These are phyloP conservation scores for Sebastolobus alascanus DNA, from an alignment of 2,797 vertebrate genomes.

Conservation along the genomic window DNA sequence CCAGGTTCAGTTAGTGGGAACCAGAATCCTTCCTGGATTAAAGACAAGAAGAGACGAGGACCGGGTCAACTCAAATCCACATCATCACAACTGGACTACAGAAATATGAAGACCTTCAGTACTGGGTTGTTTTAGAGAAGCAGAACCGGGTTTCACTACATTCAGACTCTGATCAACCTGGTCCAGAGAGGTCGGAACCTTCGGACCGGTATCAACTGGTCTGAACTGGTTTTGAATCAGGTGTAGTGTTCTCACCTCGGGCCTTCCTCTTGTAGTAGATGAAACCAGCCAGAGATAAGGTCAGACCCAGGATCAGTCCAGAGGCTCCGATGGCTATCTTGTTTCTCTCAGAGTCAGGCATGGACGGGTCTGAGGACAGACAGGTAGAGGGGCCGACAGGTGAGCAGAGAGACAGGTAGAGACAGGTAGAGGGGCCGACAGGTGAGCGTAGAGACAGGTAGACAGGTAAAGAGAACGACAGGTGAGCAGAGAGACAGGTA, in stretches of 20 bases:
- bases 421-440: too few species aligned
- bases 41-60: too few species aligned
- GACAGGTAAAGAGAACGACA: too few species aligned
- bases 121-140: too few species aligned
- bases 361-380: conserved; percentile 60
- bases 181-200: not conserved
- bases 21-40: conserved; percentile 63
- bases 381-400: too few species aligned
- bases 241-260: conserved; percentile 37
- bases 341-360: conserved; percentile 70
- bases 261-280: conserved; percentile 76
- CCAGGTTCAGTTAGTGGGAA: conserved; percentile 53
- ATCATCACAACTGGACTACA: not conserved
- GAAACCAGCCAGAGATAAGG: conserved; percentile 74
- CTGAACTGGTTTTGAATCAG: too few species aligned
- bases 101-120: too few species aligned
- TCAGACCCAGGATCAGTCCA: conserved; percentile 77
- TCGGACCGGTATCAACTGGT: not conserved
- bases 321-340: conserved; percentile 71
- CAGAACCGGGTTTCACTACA: too few species aligned
- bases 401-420: too few species aligned
- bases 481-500: too few species aligned
- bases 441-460: too few species aligned
- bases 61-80: not conserved
- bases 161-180: too few species aligned